These are phyloP conservation scores for Salvelinus fontinalis DNA, from an alignment of 2,113 vertebrate species.

Conservation along the genomic window DNA sequence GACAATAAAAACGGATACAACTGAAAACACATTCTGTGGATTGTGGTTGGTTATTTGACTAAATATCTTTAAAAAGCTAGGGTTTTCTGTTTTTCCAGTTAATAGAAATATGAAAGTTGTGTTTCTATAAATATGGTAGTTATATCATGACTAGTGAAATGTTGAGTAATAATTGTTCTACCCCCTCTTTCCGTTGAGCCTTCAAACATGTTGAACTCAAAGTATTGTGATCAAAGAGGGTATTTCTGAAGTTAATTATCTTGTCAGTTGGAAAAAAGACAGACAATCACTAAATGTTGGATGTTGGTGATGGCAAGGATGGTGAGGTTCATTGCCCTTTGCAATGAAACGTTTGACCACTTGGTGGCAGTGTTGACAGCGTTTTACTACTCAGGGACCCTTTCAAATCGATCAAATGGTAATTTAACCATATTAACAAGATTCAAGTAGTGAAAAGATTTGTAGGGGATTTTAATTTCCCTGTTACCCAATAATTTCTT, in stretches of 20 bases:
- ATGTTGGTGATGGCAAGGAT: too few relatives aligned
- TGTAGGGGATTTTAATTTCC: too few relatives aligned
- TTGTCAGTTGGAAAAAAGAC: too few relatives aligned
- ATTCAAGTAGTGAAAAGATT: too few relatives aligned
- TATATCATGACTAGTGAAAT: too few relatives aligned
- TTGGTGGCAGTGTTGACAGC: neutral
- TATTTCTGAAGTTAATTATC: too few relatives aligned
- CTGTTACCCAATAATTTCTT: too few relatives aligned
- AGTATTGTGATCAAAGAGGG: too few relatives aligned
- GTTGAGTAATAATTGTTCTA: neutral
- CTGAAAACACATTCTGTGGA: neutral
- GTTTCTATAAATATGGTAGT: too few relatives aligned
- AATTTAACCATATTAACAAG: neutral
- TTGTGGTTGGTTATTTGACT: neutral
- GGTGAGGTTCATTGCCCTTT: too few relatives aligned
- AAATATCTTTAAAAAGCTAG: neutral
- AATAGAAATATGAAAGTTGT: too few relatives aligned
- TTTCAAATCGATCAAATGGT: neutral
- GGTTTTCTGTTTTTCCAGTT: neutral
- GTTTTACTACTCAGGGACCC: neutral
- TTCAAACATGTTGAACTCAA: too few relatives aligned
- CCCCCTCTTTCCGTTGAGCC: neutral
- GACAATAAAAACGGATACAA: conserved; percentile 59
- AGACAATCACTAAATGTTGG: neutral
- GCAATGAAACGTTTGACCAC: neutral